These are phyloP conservation scores for Psix sp. DNA, from an alignment of 1,140 invertebrate genomes.

Conservation along the genomic window DNA sequence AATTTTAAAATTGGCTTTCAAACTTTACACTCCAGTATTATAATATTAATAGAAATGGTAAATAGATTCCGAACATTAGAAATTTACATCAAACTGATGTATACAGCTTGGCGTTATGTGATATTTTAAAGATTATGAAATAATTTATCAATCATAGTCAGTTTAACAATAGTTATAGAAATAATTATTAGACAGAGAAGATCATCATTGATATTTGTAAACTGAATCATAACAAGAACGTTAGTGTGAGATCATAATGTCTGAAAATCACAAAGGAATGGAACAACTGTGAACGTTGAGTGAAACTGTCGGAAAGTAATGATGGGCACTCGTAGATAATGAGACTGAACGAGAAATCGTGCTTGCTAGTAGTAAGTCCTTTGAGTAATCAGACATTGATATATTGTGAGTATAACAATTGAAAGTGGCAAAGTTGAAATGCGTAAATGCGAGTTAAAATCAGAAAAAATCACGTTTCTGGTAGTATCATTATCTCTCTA, in stretches of 20 bases:
- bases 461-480: slow-evolving; percentile 14
- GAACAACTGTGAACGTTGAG: slow-evolving; percentile 34
- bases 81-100: no score
- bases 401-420: slow-evolving; percentile 48
- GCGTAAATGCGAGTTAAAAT: slow-evolving; percentile 42
- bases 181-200: slow-evolving; percentile 23
- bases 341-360: slow-evolving; percentile 51
- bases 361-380: slow-evolving; percentile 52
- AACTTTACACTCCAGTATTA: no score
- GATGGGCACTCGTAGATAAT: slow-evolving; percentile 53
- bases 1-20: slow-evolving; percentile 35
- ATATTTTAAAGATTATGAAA: no score
- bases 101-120: no score
- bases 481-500: neutral
- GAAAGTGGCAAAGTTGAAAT: slow-evolving; percentile 39
- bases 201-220: slow-evolving; percentile 33
- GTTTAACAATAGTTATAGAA: slow-evolving; percentile 14
- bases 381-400: slow-evolving; percentile 55
- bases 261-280: slow-evolving; percentile 51
- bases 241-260: slow-evolving; percentile 33
- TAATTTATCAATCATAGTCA: no score
- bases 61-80: no score
- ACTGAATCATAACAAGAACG: slow-evolving; percentile 32
- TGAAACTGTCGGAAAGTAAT: slow-evolving; percentile 52
- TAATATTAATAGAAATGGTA: no score